Evolutionary conservation across 2,888 invertebrate genomes (phyloP).

Genomic region (Chrysotoxum bicinctum): DNA sequence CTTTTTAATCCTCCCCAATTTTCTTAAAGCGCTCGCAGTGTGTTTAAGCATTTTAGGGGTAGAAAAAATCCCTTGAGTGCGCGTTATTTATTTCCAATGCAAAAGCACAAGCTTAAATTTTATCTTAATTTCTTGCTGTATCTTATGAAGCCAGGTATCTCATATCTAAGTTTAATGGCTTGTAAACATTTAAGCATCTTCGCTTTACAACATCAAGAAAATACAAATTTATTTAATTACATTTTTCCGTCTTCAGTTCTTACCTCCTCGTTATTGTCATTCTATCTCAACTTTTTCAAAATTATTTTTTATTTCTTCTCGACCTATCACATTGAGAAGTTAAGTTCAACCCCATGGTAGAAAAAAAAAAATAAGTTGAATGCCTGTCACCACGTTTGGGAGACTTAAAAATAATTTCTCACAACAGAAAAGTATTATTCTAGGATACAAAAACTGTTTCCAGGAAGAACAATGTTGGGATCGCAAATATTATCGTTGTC

Average conservation of each 20-base stretch:
- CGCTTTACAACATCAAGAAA: not conserved
- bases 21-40: too few species aligned
- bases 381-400: not conserved
- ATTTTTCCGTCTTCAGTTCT: not conserved
- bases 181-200: not conserved
- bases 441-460: constrained; percentile 3
- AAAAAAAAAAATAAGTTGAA: not conserved
- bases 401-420: constrained; percentile 8
- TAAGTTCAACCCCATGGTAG: not conserved
- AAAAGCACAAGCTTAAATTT: too few species aligned
- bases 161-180: not conserved
- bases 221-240: not conserved
- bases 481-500: constrained; percentile 8
- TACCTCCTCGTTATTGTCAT: not conserved
- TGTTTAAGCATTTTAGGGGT: too few species aligned
- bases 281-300: not conserved
- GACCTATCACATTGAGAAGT: not conserved
- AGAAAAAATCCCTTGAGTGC: too few species aligned
- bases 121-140: too few species aligned
- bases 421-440: constrained; percentile 1
- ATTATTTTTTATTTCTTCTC: not conserved
- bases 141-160: too few species aligned
- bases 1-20: too few species aligned
- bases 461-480: not conserved
- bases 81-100: too few species aligned